A percentile compares a stretch with the other conserved stretches of the same genome.
These are phyloP conservation scores for Casuarius casuarius DNA, from an alignment of 2,113 vertebrate genomes.

Conservation along the genomic window DNA sequence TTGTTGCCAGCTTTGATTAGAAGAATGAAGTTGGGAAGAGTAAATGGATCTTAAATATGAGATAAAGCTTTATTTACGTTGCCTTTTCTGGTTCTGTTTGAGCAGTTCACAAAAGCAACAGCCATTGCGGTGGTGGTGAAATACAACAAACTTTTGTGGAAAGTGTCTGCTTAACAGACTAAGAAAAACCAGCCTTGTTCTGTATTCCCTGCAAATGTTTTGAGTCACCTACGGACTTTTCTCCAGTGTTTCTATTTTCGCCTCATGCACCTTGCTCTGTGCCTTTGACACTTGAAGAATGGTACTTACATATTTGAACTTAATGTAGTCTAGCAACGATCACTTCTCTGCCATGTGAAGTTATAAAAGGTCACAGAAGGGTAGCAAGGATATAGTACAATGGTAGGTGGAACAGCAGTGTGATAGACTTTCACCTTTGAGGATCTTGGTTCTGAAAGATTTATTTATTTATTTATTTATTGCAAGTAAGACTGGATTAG, in stretches of 20 bases:
- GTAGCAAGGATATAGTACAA: background rate
- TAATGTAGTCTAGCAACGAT: background rate
- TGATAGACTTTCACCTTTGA: background rate
- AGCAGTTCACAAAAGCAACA: background rate
- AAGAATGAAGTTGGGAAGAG: background rate
- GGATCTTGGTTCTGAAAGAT: background rate
- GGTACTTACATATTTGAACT: background rate
- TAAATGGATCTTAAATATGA: background rate
- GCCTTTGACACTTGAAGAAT: background rate
- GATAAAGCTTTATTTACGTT: background rate
- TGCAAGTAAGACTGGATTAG: background rate
- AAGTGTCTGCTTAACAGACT: background rate
- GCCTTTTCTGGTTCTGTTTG: background rate
- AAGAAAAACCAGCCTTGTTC: background rate
- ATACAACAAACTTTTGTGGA: background rate
- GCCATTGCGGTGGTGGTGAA: fast-evolving
- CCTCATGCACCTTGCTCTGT: background rate
- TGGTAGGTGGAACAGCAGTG: background rate
- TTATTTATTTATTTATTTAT: background rate
- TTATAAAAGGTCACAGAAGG: background rate
- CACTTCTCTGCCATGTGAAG: background rate
- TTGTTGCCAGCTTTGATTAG: background rate
- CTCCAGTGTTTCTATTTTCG: background rate
- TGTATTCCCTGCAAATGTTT: background rate
- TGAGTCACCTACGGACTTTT: fast-evolving